Base-by-base conservation (phyloP, 2,888 invertebrate species). In the Cheilosia grossa region DNA sequence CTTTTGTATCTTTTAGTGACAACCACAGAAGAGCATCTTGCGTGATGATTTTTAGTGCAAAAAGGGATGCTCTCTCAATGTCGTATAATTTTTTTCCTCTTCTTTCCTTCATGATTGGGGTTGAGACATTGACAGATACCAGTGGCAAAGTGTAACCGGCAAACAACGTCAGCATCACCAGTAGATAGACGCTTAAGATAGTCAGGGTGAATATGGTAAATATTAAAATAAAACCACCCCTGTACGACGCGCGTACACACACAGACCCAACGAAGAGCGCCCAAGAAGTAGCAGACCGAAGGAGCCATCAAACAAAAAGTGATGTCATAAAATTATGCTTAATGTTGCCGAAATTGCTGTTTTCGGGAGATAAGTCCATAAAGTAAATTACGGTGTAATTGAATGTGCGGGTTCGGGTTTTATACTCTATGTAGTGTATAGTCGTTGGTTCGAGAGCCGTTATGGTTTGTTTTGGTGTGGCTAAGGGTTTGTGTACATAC, bases 291-390 rank as follows among this genome's bases (percentile, higher is more conserved):
- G 64, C 85, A 85, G 83, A 85, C 80, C 85, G 77, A 83, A 81
- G 80, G 80, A 77, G 79, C 78, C 87, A 88, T 87, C 88, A 88
- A 88, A 88, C 87, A 88, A 88, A 85, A 88, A 89, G 89, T 89
- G 89, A 89, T 90, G 89, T 89, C 90, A 91, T 91, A 90, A 91
- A 91, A 91, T 91, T 91, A 91, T 90, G 89, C 89, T 91, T 89
- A 90, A 91, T 90, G 91, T 90, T 89, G 89, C 89, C 89, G 90
- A 90, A 90, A 90, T 90, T 89, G 90, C 90, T 90, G 89, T 89
- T 90, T 89, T 89, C 88, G 87, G 88, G 88, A 90, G 91, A 90
- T 90, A 90, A 90, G 90, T 90, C 89, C 90, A 89, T 90, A 90
- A 90, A 90, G 89, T 89, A 89, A 91, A 91, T 91, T 90, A 90